A percentile compares a stretch with the other conserved stretches of the same genome.
These are phyloP conservation scores for Drosophila rellima DNA, from an alignment of 2,888 invertebrate genomes.

Conservation along the genomic window DNA sequence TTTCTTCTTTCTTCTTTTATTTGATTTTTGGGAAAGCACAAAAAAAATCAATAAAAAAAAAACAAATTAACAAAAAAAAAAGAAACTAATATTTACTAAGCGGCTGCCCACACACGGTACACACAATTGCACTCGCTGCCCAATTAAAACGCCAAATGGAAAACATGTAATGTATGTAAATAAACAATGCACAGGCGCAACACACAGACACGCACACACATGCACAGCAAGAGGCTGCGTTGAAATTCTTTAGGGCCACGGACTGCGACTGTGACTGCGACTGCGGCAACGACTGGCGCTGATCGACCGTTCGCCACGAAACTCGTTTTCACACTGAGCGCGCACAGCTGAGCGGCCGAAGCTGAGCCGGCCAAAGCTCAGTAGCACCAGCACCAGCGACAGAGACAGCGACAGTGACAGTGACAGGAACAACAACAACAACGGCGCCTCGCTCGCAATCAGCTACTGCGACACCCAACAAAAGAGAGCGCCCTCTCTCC, in stretches of 20 bases:
- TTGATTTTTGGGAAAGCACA: slow-evolving; percentile 48
- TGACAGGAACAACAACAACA: slow-evolving; percentile 22
- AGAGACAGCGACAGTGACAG: slow-evolving; percentile 32
- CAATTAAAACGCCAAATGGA: slow-evolving; percentile 63
- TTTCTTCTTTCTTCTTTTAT: slow-evolving; percentile 11
- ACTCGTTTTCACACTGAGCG: slow-evolving; percentile 82
- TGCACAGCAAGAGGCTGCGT: slow-evolving; percentile 46
- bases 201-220: slow-evolving; percentile 13
- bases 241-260: slow-evolving; percentile 60
- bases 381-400: slow-evolving; percentile 47
- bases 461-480: slow-evolving; percentile 31
- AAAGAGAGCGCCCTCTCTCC: slow-evolving; percentile 27
- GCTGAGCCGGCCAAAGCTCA: slow-evolving; percentile 56
- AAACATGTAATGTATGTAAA: slow-evolving; percentile 67
- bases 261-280: slow-evolving; percentile 34
- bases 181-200: slow-evolving; percentile 60
- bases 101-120: slow-evolving; percentile 40
- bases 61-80: slow-evolving; percentile 17
- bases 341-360: slow-evolving; percentile 54
- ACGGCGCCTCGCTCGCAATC: slow-evolving; percentile 44
- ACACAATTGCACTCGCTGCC: slow-evolving; percentile 62
- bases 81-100: slow-evolving; percentile 53
- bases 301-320: slow-evolving; percentile 77
- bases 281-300: slow-evolving; percentile 57
- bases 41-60: slow-evolving; percentile 28